phyloP scores from a whole-genome alignment of 2,113 vertebrate genomes.

The Microtus montanus region DNA sequence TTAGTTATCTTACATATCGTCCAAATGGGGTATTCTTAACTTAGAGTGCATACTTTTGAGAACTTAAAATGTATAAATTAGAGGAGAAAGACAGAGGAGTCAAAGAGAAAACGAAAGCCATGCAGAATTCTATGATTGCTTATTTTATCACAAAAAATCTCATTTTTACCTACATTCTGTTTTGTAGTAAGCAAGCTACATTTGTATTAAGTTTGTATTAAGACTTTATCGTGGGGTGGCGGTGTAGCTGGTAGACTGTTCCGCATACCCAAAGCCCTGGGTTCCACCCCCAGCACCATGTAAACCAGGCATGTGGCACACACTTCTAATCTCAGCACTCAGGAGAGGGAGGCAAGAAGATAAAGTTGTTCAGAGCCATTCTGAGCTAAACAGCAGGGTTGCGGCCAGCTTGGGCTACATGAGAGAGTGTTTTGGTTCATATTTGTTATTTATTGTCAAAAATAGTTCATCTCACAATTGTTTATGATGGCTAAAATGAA shows the following conservation, averaged over 20 bases:
- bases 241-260: too few species aligned
- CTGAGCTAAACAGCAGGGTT: neutral
- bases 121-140: neutral
- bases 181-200: constrained; percentile 15
- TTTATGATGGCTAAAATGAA: constrained; percentile 33
- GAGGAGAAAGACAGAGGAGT: neutral
- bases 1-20: constrained; percentile 1
- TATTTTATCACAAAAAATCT: neutral
- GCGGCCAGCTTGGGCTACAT: neutral
- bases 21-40: neutral
- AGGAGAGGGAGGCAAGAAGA: too few species aligned
- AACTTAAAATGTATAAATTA: neutral
- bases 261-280: neutral
- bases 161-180: neutral
- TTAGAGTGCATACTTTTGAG: neutral
- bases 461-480: constrained; percentile 39
- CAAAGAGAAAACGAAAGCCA: neutral
- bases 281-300: too few species aligned
- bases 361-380: neutral
- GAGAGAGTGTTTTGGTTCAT: neutral
- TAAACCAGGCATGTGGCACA: neutral
- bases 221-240: neutral
- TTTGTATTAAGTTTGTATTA: neutral
- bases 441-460: constrained; percentile 3
- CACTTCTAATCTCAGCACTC: neutral